phyloP scores from a whole-genome alignment of 2,888 invertebrate species.

The Nemoura dubitans region DNA sequence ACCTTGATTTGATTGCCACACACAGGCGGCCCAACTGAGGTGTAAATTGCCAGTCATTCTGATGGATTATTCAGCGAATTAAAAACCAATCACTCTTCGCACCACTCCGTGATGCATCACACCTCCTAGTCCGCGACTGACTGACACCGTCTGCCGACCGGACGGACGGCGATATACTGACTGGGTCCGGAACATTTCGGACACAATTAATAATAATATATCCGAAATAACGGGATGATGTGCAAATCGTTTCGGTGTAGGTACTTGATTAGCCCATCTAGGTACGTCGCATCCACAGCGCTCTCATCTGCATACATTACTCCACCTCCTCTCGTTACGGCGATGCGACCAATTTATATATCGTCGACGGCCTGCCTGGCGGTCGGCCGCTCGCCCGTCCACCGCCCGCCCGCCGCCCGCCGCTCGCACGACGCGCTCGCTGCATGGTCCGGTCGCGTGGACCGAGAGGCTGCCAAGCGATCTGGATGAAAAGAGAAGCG shows the following conservation, averaged over 20 bases:
- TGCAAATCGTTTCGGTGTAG: constrained; percentile 43
- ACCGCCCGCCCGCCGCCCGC: not conserved
- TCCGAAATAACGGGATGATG: constrained; percentile 42
- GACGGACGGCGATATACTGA: not conserved
- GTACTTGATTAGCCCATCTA: constrained; percentile 43
- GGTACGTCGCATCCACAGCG: constrained; percentile 41
- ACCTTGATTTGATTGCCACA: constrained; percentile 38
- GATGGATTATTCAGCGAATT: constrained; percentile 26
- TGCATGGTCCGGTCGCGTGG: constrained; percentile 29
- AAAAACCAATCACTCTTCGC: constrained; percentile 35
- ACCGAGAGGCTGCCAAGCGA: constrained; percentile 19
- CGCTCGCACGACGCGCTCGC: constrained; percentile 20
- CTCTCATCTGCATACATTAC: constrained; percentile 40
- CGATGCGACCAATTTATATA: constrained; percentile 41
- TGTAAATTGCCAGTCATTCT: constrained; percentile 13
- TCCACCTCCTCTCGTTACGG: constrained; percentile 35
- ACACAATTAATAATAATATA: no score
- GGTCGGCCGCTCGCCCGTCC: not conserved
- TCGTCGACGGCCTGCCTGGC: not conserved
- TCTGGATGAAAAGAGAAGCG: constrained; percentile 40
- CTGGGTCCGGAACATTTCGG: not conserved
- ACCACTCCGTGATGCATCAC: constrained; percentile 19
- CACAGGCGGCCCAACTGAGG: constrained; percentile 22
- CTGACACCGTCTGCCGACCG: not conserved
- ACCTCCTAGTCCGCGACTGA: not conserved